These are phyloP conservation scores for Petroica traversi DNA, from an alignment of 2,113 vertebrate genomes.

Conservation along the genomic window DNA sequence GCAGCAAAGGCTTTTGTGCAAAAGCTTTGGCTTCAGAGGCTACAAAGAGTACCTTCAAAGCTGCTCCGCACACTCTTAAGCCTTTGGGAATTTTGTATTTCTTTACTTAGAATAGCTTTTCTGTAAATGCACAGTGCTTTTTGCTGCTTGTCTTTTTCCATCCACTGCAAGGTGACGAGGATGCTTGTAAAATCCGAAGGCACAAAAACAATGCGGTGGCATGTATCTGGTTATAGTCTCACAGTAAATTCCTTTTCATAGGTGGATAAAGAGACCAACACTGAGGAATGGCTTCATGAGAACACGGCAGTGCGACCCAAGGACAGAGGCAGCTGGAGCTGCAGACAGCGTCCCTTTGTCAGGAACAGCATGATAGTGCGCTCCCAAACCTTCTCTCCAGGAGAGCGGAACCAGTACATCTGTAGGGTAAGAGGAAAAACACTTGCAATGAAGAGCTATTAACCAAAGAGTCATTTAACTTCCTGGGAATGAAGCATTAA, in stretches of 20 bases:
- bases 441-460: neutral
- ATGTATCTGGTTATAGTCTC: neutral
- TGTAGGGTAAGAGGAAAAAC: conserved; percentile 79
- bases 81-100: neutral
- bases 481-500: neutral
- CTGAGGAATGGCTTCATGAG: conserved; percentile 48
- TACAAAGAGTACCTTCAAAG: neutral
- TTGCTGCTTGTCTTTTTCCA: neutral
- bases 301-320: conserved; percentile 72
- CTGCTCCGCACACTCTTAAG: neutral
- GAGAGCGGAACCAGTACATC: conserved; percentile 83
- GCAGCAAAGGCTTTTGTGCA: neutral
- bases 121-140: neutral
- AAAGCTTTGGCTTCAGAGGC: neutral
- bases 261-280: conserved; percentile 87
- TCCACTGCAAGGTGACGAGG: neutral
- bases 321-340: conserved; percentile 72
- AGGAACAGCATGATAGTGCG: conserved; percentile 84
- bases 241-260: conserved; percentile 13
- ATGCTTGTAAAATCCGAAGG: neutral
- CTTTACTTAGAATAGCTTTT: neutral
- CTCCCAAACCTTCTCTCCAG: conserved; percentile 86
- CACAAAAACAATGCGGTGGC: neutral
- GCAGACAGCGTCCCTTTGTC: conserved; percentile 73
- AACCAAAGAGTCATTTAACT: conserved; percentile 11